A percentile compares a stretch with the other conserved stretches of the same genome.
Evolutionary conservation across 2,888 invertebrate genomes (phyloP).

Genomic region (Drosophila yooni): DNA sequence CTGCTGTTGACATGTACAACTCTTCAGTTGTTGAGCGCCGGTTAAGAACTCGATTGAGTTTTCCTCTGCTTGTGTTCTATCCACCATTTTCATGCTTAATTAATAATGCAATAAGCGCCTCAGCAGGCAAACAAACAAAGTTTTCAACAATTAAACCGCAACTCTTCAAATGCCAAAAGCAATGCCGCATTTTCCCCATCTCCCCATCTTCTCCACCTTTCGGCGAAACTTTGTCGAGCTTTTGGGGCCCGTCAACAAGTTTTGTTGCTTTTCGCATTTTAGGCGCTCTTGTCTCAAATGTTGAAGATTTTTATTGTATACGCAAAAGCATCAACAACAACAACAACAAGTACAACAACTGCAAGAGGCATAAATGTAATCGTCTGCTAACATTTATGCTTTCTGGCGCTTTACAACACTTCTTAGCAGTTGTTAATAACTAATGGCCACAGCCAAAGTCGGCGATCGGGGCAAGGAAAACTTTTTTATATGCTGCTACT

Average conservation of each 20-base stretch:
- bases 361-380: constrained; percentile 14
- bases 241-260: constrained; percentile 41
- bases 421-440: constrained; percentile 48
- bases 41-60: constrained; percentile 3
- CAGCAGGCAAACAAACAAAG: constrained; percentile 36
- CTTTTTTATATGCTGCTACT: constrained; percentile 31
- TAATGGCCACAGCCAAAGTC: constrained; percentile 19
- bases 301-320: constrained; percentile 36
- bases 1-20: constrained; percentile 64
- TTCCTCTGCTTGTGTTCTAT: constrained; percentile 3
- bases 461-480: constrained; percentile 22
- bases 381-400: constrained; percentile 25
- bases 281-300: constrained; percentile 19
- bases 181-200: constrained; percentile 12
- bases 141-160: constrained; percentile 48
- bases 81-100: constrained; percentile 64
- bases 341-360: constrained; percentile 13
- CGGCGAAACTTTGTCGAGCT: constrained; percentile 27
- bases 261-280: constrained; percentile 16
- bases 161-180: constrained; percentile 39
- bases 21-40: constrained; percentile 7
- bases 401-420: constrained; percentile 25
- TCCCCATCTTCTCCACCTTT: too few relatives aligned
- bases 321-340: constrained; percentile 3
- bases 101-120: constrained; percentile 63